Evolutionary conservation across 2,797 vertebrate genomes (phyloP), one percentile per base, ranked within the genome.

Genomic region (Cyprinella venusta): DNA sequence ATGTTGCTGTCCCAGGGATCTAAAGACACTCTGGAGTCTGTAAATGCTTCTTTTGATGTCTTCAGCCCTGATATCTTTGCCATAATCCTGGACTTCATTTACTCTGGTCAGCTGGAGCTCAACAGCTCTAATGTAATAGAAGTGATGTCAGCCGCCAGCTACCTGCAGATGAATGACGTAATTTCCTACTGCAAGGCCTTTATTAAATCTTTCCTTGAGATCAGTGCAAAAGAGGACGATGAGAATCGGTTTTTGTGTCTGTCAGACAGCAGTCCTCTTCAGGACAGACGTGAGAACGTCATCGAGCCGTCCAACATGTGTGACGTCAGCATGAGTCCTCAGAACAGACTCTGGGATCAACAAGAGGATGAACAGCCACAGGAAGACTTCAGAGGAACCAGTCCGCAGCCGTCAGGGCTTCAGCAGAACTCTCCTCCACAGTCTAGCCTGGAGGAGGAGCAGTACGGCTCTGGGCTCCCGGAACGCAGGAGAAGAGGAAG

Each of bases 81-180:
- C 0, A 96, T 98, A 79, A 99, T 99, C 89, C 90, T 99, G 30
- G 97, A 99, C 92, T 99, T 98, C 63, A 96, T 99, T 84, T 99
- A 99, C 90, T 98, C 98, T 0, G 97, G 98, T 75, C 97, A 95
- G 82, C 94, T 99, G 86, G 97, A 96, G 45, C 96, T 99, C n/a
- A 96, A 96, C 0, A 96, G 98, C 50, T 94, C 95, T 91, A 99
- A 98, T 0, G 98, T 99, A 7, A 99, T 99, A 1, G 98, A 99
- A 80, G 97, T 99, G 74, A 99, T 99, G 98, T 99, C 98, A 0
- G 98, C 98, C 0, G 98, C 97, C 61, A 99, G 98, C 91, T 99
- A 97, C 68, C 92, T 99, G 88, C 98, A 99, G 93, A 99, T 99
- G 97, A 99, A 98, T 3, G 97, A 97, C 0, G 96, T 99, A 63